Evolutionary conservation across 2,113 vertebrate genomes (phyloP).

Genomic region (Pomatorhinus ruficollis): DNA sequence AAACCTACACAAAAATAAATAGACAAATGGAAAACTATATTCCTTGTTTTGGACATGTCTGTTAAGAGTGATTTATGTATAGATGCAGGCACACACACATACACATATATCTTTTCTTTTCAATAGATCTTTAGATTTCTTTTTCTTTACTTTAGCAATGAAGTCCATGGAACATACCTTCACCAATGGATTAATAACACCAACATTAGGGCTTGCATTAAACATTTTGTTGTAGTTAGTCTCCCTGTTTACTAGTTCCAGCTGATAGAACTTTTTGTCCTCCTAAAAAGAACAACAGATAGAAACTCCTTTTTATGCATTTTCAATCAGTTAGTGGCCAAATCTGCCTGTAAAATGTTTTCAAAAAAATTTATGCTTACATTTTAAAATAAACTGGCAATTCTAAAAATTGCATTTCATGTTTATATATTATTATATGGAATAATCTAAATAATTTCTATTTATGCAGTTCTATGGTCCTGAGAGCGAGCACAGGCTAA

Average conservation of each 20-base stretch:
- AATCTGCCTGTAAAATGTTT: conserved; percentile 13
- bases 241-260: conserved; percentile 98
- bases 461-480: background rate
- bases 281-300: conserved; percentile 85
- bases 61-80: background rate
- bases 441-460: background rate
- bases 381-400: background rate
- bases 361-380: background rate
- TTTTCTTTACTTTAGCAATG: conserved; percentile 50
- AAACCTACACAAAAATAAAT: background rate
- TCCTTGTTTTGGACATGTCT: background rate
- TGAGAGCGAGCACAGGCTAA: background rate
- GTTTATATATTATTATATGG: background rate
- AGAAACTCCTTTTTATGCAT: conserved; percentile 73
- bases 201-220: conserved; percentile 96
- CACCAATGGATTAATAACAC: conserved; percentile 96
- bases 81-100: background rate
- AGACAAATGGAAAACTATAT: conserved; percentile 21
- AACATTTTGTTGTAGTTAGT: conserved; percentile 99
- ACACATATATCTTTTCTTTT: background rate
- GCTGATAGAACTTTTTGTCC: conserved; percentile 99
- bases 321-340: conserved; percentile 17
- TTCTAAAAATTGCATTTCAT: background rate
- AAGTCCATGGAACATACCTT: conserved; percentile 87
- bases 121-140: background rate